Percentiles rank a stretch among this genome's conserved stretches.
phyloP scores from a whole-genome alignment of 2,797 vertebrate species.

The Sarcophilus harrisii region DNA sequence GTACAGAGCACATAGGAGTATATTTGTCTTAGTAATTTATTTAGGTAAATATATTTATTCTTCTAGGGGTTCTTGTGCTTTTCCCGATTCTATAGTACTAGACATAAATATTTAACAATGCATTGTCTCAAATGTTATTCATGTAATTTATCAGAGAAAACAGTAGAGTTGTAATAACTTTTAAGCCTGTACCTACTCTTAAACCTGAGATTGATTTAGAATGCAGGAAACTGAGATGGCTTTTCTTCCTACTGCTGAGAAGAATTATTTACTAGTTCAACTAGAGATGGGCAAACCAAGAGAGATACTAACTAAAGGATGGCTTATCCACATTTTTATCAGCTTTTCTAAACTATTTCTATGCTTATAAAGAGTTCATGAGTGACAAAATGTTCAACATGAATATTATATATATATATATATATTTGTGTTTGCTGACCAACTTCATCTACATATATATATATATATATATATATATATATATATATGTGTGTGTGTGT shows the following conservation, averaged over 20 bases:
- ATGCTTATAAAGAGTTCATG: not conserved
- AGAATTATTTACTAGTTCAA: slow-evolving; percentile 70
- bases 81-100: slow-evolving; percentile 88
- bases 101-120: slow-evolving; percentile 92
- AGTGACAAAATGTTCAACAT: slow-evolving; percentile 68
- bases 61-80: slow-evolving; percentile 88
- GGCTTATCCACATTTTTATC: slow-evolving; percentile 50
- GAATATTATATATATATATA: slow-evolving; percentile 71
- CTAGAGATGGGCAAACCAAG: not conserved
- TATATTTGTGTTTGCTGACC: slow-evolving; percentile 64
- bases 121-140: slow-evolving; percentile 92
- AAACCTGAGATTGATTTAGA: slow-evolving; percentile 88
- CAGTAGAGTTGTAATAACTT: slow-evolving; percentile 87
- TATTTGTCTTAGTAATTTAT: slow-evolving; percentile 93
- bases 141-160: slow-evolving; percentile 90
- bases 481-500: slow-evolving; percentile 48
- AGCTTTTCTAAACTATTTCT: slow-evolving; percentile 56
- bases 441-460: slow-evolving; percentile 65
- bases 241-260: slow-evolving; percentile 64
- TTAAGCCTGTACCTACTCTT: slow-evolving; percentile 87
- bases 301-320: not conserved
- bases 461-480: slow-evolving; percentile 34
- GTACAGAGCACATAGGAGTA: slow-evolving; percentile 90
- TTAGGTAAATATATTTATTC: slow-evolving; percentile 93
- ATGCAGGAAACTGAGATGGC: slow-evolving; percentile 69